Evolutionary conservation across 2,888 invertebrate species (phyloP), one percentile per base, ranked within the genome.

Genomic region (Oscheius sp.): DNA sequence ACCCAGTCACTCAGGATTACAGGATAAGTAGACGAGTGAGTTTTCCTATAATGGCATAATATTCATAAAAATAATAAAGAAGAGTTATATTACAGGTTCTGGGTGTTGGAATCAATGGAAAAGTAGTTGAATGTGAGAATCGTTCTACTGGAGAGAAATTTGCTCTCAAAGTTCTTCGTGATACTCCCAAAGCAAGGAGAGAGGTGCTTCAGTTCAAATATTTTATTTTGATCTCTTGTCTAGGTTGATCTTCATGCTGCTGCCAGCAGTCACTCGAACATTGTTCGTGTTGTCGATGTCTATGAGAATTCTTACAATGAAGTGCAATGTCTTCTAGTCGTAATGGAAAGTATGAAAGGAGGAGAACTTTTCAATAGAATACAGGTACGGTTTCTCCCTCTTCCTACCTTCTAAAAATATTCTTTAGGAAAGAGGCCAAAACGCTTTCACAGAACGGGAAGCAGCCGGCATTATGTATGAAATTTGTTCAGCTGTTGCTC

Each of bases 291-390:
- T 52, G 91, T 93, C 82, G 96, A 98, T 90, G 95, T 98, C 29
- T 99, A 96, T 90, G 96, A 97, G 90, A 99, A 99, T 90, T 92
- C 93, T n/a, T 96, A 96, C 88, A 93, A 93, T 78, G 94, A 93
- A 12, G 93, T 94, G 83, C 93, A 94, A 85, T 98, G 97, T 90
- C 92, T 99, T 1, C 92, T 99, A 7, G 95, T 99, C 46, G 93
- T 99, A n/a, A 99, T 99, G 98, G 99, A 99, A 92, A 96, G 96
- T 87, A 98, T 99, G 98, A 95, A 95, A 89, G 98, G 98, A 3
- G 98, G 98, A 0, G 98, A 99, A 89, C 91, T 99, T 74, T 99
- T 99, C 91, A 94, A 94, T 89, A 92, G 96, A 88, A 99, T 99
- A 89, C 97, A 99, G 80, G 85, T 85, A 35, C 35, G 9, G 2